phyloP scores from a whole-genome alignment of 2,797 vertebrate genomes.

The Esox masquinongy region DNA sequence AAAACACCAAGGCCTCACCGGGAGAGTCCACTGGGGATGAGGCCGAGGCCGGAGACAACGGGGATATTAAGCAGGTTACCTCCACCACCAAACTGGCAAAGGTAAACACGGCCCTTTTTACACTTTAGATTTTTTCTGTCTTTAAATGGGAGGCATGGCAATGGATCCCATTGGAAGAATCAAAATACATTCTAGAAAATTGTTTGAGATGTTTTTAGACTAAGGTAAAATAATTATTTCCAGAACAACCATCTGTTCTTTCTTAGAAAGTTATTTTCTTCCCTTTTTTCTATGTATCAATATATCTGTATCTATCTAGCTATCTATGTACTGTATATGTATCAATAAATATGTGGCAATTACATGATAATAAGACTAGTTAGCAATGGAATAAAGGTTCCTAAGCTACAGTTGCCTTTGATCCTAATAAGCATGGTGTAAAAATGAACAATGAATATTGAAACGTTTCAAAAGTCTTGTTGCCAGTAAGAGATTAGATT shows the following conservation, averaged over 20 bases:
- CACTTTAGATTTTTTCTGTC: background rate
- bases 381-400: background rate
- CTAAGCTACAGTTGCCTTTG: background rate
- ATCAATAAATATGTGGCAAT: background rate
- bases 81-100: constrained; percentile 85
- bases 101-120: constrained; percentile 48
- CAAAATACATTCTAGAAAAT: background rate
- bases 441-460: constrained; percentile 10
- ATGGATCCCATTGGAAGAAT: background rate
- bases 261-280: background rate
- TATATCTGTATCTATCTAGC: background rate
- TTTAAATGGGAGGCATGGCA: background rate
- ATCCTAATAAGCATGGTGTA: background rate
- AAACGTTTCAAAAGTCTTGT: constrained; percentile 6
- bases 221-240: background rate
- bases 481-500: constrained; percentile 3
- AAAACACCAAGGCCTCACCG: constrained; percentile 82
- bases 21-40: constrained; percentile 79
- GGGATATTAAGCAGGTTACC: constrained; percentile 87
- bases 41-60: constrained; percentile 74
- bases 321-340: background rate
- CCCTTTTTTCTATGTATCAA: background rate
- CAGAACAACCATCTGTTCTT: background rate
- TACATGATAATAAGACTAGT: background rate
- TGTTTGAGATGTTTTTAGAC: background rate